Percentiles rank a stretch among this genome's conserved stretches.
These are phyloP conservation scores for Drosophila setifemur DNA, from an alignment of 1,140 invertebrate genomes.

Conservation along the genomic window DNA sequence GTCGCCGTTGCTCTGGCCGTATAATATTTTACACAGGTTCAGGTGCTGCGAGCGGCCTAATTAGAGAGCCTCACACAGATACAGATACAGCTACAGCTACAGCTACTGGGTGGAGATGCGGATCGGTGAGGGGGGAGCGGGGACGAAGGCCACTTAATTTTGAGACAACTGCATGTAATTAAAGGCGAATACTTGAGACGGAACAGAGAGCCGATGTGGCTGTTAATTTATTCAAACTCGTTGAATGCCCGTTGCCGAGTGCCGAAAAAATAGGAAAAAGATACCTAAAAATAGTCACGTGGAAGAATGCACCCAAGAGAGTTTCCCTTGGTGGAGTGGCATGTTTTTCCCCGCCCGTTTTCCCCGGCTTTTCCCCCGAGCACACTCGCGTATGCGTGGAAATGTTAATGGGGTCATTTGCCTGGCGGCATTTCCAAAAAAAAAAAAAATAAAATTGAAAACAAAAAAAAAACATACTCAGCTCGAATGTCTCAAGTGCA, in stretches of 20 bases:
- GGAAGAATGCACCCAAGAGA: slow-evolving; percentile 51
- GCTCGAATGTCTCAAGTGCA: slow-evolving; percentile 42
- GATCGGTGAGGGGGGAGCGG: neutral
- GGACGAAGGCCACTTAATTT: slow-evolving; percentile 36
- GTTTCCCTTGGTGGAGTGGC: slow-evolving; percentile 1
- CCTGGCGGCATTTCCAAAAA: slow-evolving; percentile 37
- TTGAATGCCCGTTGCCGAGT: slow-evolving; percentile 20
- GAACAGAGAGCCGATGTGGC: slow-evolving; percentile 19
- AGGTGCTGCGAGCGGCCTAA: slow-evolving; percentile 60
- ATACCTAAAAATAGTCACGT: slow-evolving; percentile 47
- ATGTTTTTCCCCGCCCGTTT: slow-evolving; percentile 1
- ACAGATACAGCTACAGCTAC: slow-evolving; percentile 1
- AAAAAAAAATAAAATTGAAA: too few relatives aligned
- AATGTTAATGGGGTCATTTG: slow-evolving; percentile 78
- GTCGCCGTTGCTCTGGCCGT: slow-evolving; percentile 10
- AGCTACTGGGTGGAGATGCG: too few relatives aligned
- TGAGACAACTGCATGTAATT: slow-evolving; percentile 62
- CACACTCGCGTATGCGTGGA: slow-evolving; percentile 15
- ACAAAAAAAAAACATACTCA: too few relatives aligned
- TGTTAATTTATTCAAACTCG: slow-evolving; percentile 71
- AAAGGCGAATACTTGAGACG: slow-evolving; percentile 43
- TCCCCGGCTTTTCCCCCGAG: neutral
- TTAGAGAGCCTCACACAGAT: slow-evolving; percentile 33
- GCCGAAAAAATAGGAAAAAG: neutral
- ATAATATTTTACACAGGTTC: slow-evolving; percentile 52